phyloP scores from a whole-genome alignment of 2,113 vertebrate genomes.

The Plectropomus leopardus region DNA sequence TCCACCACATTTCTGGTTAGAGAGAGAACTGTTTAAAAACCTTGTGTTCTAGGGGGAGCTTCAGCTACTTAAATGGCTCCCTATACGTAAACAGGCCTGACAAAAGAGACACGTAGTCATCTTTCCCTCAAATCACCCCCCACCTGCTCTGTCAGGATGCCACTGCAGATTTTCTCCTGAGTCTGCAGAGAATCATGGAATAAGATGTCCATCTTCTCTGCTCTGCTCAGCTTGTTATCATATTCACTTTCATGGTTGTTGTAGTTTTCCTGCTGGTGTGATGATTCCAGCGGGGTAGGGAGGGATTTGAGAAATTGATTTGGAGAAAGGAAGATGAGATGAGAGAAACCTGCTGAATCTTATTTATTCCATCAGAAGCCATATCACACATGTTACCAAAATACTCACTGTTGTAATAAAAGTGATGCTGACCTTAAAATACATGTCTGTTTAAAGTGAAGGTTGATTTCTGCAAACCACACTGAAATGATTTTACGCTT shows the following conservation, averaged over 20 bases:
- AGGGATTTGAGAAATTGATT: slow-evolving; percentile 19
- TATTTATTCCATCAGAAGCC: neutral
- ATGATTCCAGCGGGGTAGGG: slow-evolving; percentile 28
- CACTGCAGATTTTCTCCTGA: slow-evolving; percentile 9
- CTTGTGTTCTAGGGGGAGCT: too few species aligned
- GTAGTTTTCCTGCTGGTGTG: slow-evolving; percentile 17
- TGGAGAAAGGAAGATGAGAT: neutral
- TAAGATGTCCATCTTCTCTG: neutral
- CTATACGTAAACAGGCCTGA: too few species aligned
- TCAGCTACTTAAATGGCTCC: too few species aligned
- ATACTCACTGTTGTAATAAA: neutral
- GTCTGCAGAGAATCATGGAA: slow-evolving; percentile 16
- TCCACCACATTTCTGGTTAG: too few species aligned
- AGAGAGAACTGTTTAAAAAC: too few species aligned
- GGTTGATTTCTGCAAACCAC: neutral
- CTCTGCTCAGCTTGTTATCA: slow-evolving; percentile 22
- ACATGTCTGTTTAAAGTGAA: neutral
- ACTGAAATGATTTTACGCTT: neutral
- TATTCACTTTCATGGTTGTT: slow-evolving; percentile 19
- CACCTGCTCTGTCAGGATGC: too few species aligned
- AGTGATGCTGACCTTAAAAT: neutral
- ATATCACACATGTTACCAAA: neutral
- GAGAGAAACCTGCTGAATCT: slow-evolving; percentile 24
- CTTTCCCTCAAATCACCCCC: neutral
- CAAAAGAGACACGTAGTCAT: neutral